Percentiles rank a stretch among this genome's conserved stretches.
phyloP scores from a whole-genome alignment of 2,888 invertebrate genomes.

The Caenorhabditis imperialis region DNA sequence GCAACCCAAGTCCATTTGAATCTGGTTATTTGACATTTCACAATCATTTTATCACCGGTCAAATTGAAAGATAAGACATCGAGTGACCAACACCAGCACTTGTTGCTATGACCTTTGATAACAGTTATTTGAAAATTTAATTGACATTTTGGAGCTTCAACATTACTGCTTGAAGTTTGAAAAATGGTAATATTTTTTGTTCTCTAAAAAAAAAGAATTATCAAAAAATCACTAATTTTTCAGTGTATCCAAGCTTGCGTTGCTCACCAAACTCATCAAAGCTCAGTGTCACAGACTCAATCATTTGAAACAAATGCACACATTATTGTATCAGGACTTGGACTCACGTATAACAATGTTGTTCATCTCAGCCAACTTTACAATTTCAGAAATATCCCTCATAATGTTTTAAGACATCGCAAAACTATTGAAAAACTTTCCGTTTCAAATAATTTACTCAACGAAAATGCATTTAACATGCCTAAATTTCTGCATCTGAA shows the following conservation, averaged over 20 bases:
- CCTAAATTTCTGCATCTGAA: constrained; percentile 60
- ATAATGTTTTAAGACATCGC: constrained; percentile 60
- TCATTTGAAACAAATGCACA: too few species aligned
- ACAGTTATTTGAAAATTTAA: too few species aligned
- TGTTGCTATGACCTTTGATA: too few species aligned
- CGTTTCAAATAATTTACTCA: constrained; percentile 69
- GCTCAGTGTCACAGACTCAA: too few species aligned
- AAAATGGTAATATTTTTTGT: too few species aligned
- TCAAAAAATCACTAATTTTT: constrained; percentile 7
- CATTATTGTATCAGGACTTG: constrained; percentile 8
- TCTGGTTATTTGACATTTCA: too few species aligned
- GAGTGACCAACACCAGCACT: too few species aligned
- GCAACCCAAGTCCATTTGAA: too few species aligned
- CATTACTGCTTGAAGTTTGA: too few species aligned
- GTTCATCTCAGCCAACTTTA: neutral
- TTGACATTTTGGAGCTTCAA: too few species aligned
- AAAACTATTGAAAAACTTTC: constrained; percentile 65
- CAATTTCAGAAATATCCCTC: constrained; percentile 65
- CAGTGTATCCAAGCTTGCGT: constrained; percentile 42
- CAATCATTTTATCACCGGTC: too few species aligned
- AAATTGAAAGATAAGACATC: too few species aligned
- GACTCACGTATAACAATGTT: constrained; percentile 7
- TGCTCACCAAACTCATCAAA: constrained; percentile 38
- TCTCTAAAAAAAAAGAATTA: neutral
- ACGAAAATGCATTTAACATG: constrained; percentile 69